Percentiles rank a stretch among this genome's conserved stretches.
Conservation (phyloP, 2,888 invertebrate species). For the Hypolimnas misippus region DNA sequence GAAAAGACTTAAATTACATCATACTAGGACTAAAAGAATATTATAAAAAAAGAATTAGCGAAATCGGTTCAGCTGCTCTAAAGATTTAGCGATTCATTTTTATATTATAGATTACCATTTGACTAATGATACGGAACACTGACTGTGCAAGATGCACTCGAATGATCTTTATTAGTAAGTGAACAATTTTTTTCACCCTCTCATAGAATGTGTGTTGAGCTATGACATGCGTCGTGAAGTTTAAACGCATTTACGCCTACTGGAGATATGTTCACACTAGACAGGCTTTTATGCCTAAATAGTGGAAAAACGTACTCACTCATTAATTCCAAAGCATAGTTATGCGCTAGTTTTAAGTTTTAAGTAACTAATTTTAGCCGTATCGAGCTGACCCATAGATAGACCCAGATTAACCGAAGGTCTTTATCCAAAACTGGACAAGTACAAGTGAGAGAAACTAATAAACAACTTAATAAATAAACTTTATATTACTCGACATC, state of each 20-base stretch:
- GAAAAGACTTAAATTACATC: too few relatives aligned
- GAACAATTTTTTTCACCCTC: background rate
- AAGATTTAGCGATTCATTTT: too few relatives aligned
- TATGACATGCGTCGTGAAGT: constrained; percentile 3
- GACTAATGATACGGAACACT: background rate
- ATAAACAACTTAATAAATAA: too few relatives aligned
- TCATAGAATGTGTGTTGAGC: background rate
- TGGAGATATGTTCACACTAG: constrained; percentile 18
- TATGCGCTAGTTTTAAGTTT: background rate
- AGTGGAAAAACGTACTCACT: constrained; percentile 24
- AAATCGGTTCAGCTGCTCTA: too few relatives aligned
- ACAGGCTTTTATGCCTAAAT: constrained; percentile 21
- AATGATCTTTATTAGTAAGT: background rate
- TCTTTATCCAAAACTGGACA: too few relatives aligned
- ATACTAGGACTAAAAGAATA: too few relatives aligned
- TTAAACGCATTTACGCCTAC: constrained; percentile 16
- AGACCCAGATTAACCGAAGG: too few relatives aligned
- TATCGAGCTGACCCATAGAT: too few relatives aligned
- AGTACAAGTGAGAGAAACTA: too few relatives aligned
- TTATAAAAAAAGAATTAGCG: too few relatives aligned
- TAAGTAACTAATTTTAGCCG: background rate
- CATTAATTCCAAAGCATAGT: background rate
- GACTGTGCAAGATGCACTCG: background rate
- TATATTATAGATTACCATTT: too few relatives aligned
- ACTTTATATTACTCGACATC: too few relatives aligned